Base-by-base conservation (phyloP, 2,888 invertebrate species). In the Zeuzera pyrina region DNA sequence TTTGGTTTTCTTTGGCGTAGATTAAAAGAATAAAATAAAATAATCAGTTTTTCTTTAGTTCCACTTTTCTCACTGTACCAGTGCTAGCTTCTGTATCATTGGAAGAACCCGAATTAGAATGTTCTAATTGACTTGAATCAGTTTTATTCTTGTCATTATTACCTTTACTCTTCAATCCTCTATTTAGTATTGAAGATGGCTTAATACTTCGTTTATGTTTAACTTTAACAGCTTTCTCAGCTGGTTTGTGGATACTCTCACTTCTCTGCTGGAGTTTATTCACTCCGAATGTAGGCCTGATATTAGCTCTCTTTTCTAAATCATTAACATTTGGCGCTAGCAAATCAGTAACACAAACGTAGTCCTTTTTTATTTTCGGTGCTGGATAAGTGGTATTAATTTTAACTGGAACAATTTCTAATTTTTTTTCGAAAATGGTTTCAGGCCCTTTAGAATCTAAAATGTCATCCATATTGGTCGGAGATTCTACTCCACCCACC, bases 61-160 rank as follows among this genome's bases (percentile, higher is more conserved):
- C 67, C 2, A 77, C 59, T 50, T 67, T 72, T 47, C 61, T 77
- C 0, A 84, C 84, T 16, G 84, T 84, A 1, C 77, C 84, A 6
- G 83, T 84, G 54, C 84, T 84, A 3, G 74, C 63, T 61, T 81
- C 84, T 22, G 84, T 84, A 37, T 84, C 84, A 50, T 86, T 86
- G 1, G 88, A 85, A 5, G 85, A 88, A 38, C 87, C 87, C 5
- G 87, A 87, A 56, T 84, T 85, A 6, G 87, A 86, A 64, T 84
- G 76, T 52, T 84, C 81, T 43, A 74, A 57, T 44, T 66, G 68
- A 36, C 49, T 62, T 29, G 48, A 38, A 55, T 63, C 66, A 50
- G 38, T 47, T 45, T 61, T 68, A 35, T 30, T 54, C 42, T 42
- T 62, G 39, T 55, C 50, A 50, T 49, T 57, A 35, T 39, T 47